phyloP scores from a whole-genome alignment of 2,888 invertebrate species.

The Drosophila limbata region DNA sequence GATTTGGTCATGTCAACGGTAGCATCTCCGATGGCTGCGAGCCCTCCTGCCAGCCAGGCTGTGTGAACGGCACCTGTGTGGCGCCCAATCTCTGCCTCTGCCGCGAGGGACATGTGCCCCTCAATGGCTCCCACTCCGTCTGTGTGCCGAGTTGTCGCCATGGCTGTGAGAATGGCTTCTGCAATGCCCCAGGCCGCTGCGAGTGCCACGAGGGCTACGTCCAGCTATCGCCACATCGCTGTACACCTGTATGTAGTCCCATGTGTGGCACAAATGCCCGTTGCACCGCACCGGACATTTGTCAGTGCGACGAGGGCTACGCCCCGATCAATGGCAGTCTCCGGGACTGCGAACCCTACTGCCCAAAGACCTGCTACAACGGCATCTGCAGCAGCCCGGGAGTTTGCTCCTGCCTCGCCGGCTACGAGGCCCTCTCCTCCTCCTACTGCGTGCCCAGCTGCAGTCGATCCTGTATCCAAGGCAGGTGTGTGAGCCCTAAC shows the following conservation, averaged over 20 bases:
- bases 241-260: constrained; percentile 74
- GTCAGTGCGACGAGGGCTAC: constrained; percentile 80
- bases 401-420: constrained; percentile 82
- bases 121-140: constrained; percentile 72
- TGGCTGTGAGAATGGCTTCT: constrained; percentile 85
- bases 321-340: constrained; percentile 74
- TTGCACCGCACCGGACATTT: constrained; percentile 84
- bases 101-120: constrained; percentile 75
- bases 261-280: constrained; percentile 79
- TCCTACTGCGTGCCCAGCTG: constrained; percentile 82
- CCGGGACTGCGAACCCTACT: constrained; percentile 80
- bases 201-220: constrained; percentile 82
- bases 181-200: constrained; percentile 81
- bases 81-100: constrained; percentile 84
- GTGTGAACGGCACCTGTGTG: constrained; percentile 86
- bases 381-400: constrained; percentile 85
- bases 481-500: constrained; percentile 84
- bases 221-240: constrained; percentile 73
- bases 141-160: constrained; percentile 82
- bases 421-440: constrained; percentile 75
- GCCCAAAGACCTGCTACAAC: constrained; percentile 79
- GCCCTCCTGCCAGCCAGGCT: constrained; percentile 86
- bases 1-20: constrained; percentile 69
- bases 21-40: constrained; percentile 82
- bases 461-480: constrained; percentile 74